Conservation (phyloP, 1,140 invertebrate genomes). For the Cephus cinctus region DNA sequence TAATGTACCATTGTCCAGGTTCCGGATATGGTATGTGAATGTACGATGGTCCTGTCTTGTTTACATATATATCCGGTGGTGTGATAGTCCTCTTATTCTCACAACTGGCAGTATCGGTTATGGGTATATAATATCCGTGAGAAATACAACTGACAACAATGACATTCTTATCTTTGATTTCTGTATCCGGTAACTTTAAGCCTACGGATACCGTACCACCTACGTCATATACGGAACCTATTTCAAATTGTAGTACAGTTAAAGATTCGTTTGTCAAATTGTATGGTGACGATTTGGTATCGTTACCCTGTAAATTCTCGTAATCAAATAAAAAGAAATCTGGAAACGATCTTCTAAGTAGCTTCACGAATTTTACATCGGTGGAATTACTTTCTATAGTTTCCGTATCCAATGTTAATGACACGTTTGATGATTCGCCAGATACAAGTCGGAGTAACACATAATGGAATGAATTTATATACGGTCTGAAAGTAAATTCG, state of each 20-base stretch:
- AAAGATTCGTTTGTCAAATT: slow-evolving; percentile 64
- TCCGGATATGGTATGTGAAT: slow-evolving; percentile 77
- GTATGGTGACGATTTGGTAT: slow-evolving; percentile 60
- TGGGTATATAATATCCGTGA: no score
- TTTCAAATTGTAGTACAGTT: slow-evolving; percentile 63
- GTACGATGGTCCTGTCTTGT: slow-evolving; percentile 56
- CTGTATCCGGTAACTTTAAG: slow-evolving; percentile 59
- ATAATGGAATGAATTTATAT: slow-evolving; percentile 62
- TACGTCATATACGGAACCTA: slow-evolving; percentile 68
- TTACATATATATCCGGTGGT: slow-evolving; percentile 33
- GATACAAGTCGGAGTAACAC: slow-evolving; percentile 34
- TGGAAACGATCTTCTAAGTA: slow-evolving; percentile 66
- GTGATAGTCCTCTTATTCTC: no score
- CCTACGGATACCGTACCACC: slow-evolving; percentile 69
- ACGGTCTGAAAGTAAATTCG: slow-evolving; percentile 61
- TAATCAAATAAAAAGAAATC: slow-evolving; percentile 73
- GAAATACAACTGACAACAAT: slow-evolving; percentile 44
- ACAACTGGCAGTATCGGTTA: no score
- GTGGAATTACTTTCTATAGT: slow-evolving; percentile 33
- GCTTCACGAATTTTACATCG: slow-evolving; percentile 49
- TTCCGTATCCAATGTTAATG: slow-evolving; percentile 16
- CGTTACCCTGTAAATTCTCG: slow-evolving; percentile 62
- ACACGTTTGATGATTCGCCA: slow-evolving; percentile 36
- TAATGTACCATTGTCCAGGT: slow-evolving; percentile 74
- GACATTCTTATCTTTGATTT: slow-evolving; percentile 53